Evolutionary conservation across 2,113 vertebrate species (phyloP).

Genomic region (Heterotilapia buettikoferi): DNA sequence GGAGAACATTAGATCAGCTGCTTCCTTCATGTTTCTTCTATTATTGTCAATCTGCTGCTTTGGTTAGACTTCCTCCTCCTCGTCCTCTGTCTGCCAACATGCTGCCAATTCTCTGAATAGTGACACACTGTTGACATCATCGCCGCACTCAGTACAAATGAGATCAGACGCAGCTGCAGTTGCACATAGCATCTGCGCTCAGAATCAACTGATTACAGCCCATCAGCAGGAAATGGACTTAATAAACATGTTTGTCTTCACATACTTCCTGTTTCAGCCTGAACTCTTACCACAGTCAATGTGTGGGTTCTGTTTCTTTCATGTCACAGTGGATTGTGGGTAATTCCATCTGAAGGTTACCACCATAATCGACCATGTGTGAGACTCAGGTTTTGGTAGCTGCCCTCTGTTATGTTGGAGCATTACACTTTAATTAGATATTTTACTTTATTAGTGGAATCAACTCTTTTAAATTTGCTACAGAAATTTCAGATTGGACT

Average conservation of each 20-base stretch:
- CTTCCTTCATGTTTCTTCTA: neutral
- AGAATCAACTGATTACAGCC: neutral
- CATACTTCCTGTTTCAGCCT: neutral
- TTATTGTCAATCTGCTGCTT: neutral
- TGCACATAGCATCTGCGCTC: neutral
- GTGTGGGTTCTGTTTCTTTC: neutral
- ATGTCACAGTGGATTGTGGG: neutral
- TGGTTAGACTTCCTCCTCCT: neutral
- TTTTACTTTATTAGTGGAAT: neutral
- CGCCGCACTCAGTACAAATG: neutral
- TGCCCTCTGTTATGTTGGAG: neutral
- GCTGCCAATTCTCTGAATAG: neutral
- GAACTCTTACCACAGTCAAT: neutral
- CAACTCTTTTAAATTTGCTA: neutral
- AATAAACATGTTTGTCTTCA: neutral
- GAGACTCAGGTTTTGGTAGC: neutral
- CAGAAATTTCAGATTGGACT: no score
- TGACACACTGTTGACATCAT: slow-evolving; percentile 4
- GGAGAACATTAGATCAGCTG: slow-evolving; percentile 20
- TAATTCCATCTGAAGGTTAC: neutral
- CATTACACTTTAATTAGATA: neutral
- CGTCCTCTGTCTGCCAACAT: neutral
- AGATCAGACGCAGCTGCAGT: neutral
- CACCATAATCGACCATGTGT: neutral
- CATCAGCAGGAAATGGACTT: neutral